phyloP scores from a whole-genome alignment of 2,113 vertebrate genomes.

The Saguinus midas region DNA sequence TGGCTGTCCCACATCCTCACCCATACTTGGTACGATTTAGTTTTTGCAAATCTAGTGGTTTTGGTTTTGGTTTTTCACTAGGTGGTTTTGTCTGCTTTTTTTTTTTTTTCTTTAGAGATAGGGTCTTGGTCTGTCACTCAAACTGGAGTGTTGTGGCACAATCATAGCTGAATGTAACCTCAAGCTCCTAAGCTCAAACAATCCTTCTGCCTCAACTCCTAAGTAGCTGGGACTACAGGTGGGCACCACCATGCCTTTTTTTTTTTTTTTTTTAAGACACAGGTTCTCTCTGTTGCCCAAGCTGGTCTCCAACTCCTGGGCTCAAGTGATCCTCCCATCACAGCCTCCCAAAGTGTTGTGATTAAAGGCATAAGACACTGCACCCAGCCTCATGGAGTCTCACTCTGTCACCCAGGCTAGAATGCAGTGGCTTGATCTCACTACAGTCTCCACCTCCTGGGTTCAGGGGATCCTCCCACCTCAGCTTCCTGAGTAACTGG shows the following conservation, averaged over 20 bases:
- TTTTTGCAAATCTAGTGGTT: background rate
- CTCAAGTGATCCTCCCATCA: background rate
- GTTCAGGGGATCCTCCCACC: no score
- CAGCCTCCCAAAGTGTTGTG: background rate
- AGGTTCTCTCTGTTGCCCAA: background rate
- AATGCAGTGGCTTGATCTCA: no score
- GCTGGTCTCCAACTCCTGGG: background rate
- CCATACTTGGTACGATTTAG: background rate
- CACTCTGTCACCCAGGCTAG: no score
- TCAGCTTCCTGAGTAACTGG: no score
- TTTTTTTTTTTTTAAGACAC: background rate
- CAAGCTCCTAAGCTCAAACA: background rate
- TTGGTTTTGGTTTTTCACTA: background rate
- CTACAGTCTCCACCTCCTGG: no score
- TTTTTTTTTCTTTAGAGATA: no score
- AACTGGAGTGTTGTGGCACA: background rate
- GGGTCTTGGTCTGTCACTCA: background rate
- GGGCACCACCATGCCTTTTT: background rate
- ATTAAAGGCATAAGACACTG: background rate
- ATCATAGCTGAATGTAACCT: background rate
- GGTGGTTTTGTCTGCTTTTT: no score
- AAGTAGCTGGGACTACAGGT: background rate
- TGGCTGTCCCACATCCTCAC: background rate
- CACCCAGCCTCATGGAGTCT: background rate
- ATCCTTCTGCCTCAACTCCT: background rate